Evolutionary conservation across 2,888 invertebrate genomes (phyloP), one percentile per base, ranked within the genome.

Genomic region (Meganola albula): DNA sequence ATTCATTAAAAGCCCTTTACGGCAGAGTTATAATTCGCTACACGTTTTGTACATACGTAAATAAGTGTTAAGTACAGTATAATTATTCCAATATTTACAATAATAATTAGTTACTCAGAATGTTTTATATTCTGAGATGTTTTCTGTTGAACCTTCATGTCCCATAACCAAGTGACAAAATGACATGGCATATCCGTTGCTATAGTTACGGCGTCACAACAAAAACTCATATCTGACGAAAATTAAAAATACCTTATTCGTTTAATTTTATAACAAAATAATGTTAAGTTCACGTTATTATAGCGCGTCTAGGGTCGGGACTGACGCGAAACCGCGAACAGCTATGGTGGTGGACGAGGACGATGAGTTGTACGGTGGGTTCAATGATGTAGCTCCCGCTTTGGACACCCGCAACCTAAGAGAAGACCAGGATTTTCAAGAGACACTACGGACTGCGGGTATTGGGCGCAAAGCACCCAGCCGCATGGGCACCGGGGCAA

Each of bases 401-500:
- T 78, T 91, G 39, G 90, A 89, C 54, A 90, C 90, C 1, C 83
- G 92, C 67, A 90, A 91, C 62, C 71, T 94, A 39, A 88, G 90
- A 29, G 89, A 91, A 50, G 94, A 94, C 69, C 89, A 90, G 47
- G 88, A 86, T 13, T 92, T 94, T 58, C 93, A 93, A 69, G 91
- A 93, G 67, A 91, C 93, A 7, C 85, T 94, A n/a, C 88, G 90
- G 48, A 92, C 88, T 1, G 92, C 93, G 44, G 91, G 93, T 58
- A 90, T 91, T 10, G 88, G 92, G 27, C 78, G 92, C 53, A 91
- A 91, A 30, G 86, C 90, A 42, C 91, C 92, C 51, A 87, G 88
- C 57, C 60, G 82, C 8, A 67, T 74, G 67, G 82, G 77, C 1
- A 85, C 85, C 0, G 83, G 83, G 63, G 85, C 84, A 38, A 62